Evolutionary conservation across 2,113 vertebrate species (phyloP).

Genomic region (Misgurnus anguillicaudatus): DNA sequence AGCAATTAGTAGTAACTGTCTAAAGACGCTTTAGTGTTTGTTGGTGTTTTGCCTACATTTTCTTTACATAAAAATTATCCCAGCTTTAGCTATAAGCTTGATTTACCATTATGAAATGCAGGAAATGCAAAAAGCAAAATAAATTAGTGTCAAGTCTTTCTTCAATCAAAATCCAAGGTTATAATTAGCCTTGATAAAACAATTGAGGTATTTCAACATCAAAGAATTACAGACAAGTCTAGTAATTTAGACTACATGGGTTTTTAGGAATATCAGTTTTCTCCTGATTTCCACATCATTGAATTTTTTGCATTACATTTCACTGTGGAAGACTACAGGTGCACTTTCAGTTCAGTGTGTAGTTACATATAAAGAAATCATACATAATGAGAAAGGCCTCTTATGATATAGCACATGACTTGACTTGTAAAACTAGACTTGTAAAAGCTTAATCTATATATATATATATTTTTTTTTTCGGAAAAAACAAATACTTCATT

Average conservation of each 20-base stretch:
- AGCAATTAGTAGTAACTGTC: slow-evolving; percentile 40
- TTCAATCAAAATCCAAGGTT: background rate
- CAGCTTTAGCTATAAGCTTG: slow-evolving; percentile 46
- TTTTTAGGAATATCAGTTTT: background rate
- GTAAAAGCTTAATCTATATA: background rate
- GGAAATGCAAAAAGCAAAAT: background rate
- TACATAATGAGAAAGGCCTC: slow-evolving; percentile 28
- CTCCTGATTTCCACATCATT: background rate
- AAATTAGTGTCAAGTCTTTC: background rate
- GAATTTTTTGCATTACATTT: background rate
- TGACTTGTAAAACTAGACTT: background rate
- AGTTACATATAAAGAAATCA: background rate
- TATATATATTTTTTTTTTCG: too few species aligned
- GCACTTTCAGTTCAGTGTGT: background rate
- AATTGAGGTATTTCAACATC: slow-evolving; percentile 30
- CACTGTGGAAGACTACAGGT: background rate
- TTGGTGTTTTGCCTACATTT: slow-evolving; percentile 43
- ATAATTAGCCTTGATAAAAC: background rate
- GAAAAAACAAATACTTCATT: background rate
- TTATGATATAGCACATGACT: slow-evolving; percentile 15
- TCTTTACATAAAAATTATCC: slow-evolving; percentile 22
- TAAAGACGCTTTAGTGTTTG: slow-evolving; percentile 35
- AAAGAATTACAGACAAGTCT: background rate
- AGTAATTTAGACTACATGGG: background rate
- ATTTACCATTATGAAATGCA: slow-evolving; percentile 45